Conservation (phyloP, 2,113 vertebrate species). For the Empidonax alnorum region DNA sequence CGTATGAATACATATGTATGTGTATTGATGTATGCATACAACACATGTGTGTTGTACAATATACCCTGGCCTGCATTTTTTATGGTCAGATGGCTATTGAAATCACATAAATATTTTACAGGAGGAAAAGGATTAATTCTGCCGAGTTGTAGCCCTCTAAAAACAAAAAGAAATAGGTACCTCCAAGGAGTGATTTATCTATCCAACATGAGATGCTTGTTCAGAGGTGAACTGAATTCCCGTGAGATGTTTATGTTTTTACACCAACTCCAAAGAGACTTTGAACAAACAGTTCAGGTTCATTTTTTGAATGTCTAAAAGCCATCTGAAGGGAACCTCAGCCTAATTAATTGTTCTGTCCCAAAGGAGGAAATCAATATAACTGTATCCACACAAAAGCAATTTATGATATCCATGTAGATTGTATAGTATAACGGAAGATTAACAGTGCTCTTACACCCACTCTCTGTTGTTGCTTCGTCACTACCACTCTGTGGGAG, state of each 20-base stretch:
- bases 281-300: neutral
- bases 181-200: neutral
- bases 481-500: neutral
- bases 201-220: neutral
- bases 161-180: neutral
- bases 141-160: neutral
- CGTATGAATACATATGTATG: neutral
- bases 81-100: neutral
- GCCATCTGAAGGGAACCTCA: neutral
- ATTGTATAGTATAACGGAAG: neutral
- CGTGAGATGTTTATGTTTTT: neutral
- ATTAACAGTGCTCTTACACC: neutral
- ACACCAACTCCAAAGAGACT: neutral
- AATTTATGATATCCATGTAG: neutral
- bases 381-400: neutral
- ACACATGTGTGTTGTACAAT: neutral
- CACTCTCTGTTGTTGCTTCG: neutral
- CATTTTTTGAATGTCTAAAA: neutral
- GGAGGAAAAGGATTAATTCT: neutral
- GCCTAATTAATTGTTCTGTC: neutral
- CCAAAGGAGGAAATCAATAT: neutral
- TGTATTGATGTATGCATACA: neutral
- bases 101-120: constrained; percentile 8
- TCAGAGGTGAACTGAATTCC: neutral
- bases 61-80: neutral